Evolutionary conservation across 2,888 invertebrate species (phyloP).

Genomic region (Hypsopygia costalis): DNA sequence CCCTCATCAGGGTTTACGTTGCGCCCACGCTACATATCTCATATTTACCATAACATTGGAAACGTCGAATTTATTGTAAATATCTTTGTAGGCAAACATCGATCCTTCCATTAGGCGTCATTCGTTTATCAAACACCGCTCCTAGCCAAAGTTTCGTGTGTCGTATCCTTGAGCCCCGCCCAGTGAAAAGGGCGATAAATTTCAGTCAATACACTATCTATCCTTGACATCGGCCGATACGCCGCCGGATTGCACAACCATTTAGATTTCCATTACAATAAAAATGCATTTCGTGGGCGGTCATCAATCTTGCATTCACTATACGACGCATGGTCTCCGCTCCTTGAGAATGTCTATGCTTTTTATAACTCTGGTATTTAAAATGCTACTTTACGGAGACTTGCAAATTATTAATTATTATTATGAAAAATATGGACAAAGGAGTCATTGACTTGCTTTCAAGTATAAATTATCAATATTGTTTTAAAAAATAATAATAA

Average conservation of each 20-base stretch:
- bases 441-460: too few relatives aligned
- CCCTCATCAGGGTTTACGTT: constrained; percentile 60
- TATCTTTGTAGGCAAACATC: constrained; percentile 40
- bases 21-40: constrained; percentile 49
- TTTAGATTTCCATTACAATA: constrained; percentile 70
- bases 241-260: constrained; percentile 63
- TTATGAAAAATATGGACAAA: too few relatives aligned
- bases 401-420: too few relatives aligned
- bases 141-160: constrained; percentile 52
- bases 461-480: too few relatives aligned
- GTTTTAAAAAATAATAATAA: too few relatives aligned
- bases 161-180: constrained; percentile 60
- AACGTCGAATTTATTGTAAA: constrained; percentile 20
- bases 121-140: constrained; percentile 55
- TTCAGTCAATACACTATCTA: constrained; percentile 65
- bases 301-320: constrained; percentile 41
- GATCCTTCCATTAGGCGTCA: constrained; percentile 51
- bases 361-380: background rate
- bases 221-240: constrained; percentile 67
- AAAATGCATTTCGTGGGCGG: constrained; percentile 67
- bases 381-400: too few relatives aligned
- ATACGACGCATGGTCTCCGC: background rate
- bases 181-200: constrained; percentile 58
- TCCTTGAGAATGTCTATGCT: constrained; percentile 4
- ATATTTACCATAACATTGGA: constrained; percentile 19